Base-by-base conservation (phyloP, 2,888 invertebrate genomes). In the Drosophila kuntzei region DNA sequence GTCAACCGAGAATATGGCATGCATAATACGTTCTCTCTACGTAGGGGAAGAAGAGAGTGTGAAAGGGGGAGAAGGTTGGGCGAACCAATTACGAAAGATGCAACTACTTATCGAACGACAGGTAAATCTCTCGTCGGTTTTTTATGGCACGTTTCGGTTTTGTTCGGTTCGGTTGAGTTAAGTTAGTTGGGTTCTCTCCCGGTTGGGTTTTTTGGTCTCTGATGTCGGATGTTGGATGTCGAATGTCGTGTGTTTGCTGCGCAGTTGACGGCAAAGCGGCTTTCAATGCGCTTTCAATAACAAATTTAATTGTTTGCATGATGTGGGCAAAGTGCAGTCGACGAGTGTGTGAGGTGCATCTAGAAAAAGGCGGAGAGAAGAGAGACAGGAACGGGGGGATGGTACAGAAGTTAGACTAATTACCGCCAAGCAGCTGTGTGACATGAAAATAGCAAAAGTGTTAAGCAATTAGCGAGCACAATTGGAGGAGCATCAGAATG, bases 221-320 rank as follows among this genome's bases (percentile, higher is more conserved):
- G 51, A 18, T 22, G 16, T 66, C 36, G 43, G 18, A 7, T 18
- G 22, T 29, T 4, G 18, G 11, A 18, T 32, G 18, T 47, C 16
- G 46, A 16, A 27, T 46, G 18, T n/a, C 29, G 29, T 67, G 29
- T 20, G 32, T 39, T 37, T 58, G 79, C 63, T 64, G 66, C 66
- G 79, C 71, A 71, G 76, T 79, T 73, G 76, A 58, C 58, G 62
- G 32, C 60, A 57, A 54, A 55, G 58, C 67, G 51, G 46, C 61
- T 67, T 60, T 68, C 65, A 71, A 71, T 81, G 71, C 76, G 69
- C 75, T 76, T 86, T 83, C 81, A 86, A 86, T 84, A 83, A 71
- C 80, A 87, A 78, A 76, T 75, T 84, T 84, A 86, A 86, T 86
- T 87, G 83, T 73, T 80, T 79, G 71, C 79, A 67, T 72, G 77